phyloP scores from a whole-genome alignment of 2,113 vertebrate species.

The Pseudois nayaur region DNA sequence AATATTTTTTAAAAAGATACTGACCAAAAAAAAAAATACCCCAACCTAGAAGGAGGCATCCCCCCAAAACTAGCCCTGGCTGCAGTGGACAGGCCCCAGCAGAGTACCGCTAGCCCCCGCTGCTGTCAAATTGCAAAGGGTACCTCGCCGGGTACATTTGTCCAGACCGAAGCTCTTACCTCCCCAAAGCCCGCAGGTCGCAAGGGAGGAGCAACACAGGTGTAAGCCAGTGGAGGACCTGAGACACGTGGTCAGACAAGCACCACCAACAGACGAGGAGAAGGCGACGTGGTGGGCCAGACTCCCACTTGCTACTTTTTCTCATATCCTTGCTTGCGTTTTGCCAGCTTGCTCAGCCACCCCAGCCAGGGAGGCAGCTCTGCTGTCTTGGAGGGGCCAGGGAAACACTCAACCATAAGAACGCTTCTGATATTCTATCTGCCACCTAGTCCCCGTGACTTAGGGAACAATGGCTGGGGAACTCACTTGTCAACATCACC shows the following conservation, averaged over 20 bases:
- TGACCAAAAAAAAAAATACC: neutral
- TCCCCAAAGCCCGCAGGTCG: neutral
- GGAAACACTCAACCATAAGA: neutral
- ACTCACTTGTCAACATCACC: neutral
- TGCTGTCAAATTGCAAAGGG: neutral
- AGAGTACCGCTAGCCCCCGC: neutral
- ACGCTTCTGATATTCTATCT: neutral
- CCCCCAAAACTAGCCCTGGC: neutral
- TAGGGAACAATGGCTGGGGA: neutral
- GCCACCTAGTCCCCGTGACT: neutral
- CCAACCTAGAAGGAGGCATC: neutral
- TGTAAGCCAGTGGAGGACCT: neutral
- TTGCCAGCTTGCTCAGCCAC: neutral
- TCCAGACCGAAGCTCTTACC: neutral
- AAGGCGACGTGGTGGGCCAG: accelerated
- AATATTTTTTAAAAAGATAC: neutral
- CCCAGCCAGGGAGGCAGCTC: neutral
- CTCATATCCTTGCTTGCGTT: neutral
- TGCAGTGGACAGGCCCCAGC: neutral
- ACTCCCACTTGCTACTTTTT: neutral
- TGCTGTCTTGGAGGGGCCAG: neutral
- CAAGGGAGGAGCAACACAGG: neutral
- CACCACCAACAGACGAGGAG: neutral
- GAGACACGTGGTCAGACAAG: neutral
- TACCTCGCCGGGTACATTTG: neutral